Evolutionary conservation across 2,113 vertebrate genomes (phyloP), one percentile per base, ranked within the genome.

Genomic region (Picathartes gymnocephalus): DNA sequence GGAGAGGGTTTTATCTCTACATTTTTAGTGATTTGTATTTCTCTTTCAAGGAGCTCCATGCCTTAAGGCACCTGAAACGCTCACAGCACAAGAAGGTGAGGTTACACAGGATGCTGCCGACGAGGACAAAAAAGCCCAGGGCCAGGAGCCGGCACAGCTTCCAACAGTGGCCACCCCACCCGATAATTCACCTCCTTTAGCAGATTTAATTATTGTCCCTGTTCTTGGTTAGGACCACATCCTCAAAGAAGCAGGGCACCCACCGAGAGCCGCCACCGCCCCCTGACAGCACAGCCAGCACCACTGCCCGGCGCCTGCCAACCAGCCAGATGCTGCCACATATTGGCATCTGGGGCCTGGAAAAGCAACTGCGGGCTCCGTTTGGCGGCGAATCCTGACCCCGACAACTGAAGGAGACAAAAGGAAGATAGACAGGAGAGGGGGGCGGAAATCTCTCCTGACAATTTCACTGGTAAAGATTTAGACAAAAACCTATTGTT

Each of bases 41-140:
- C 98, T 98, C 98, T 99, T 99, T 99, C 98, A 99, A 98, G 98
- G 98, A 98, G 98, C 97, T 98, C 98, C 98, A 98, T 98, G 98
- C 99, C 98, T 97, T 98, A 97, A 98, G 98, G 99, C 98, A 94
- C 97, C 98, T 81, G 68, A 96, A 98, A 96, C 47, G 92, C 97
- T 97, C 97, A 92, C 95, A 95, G 97, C 95, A 88, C 97, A 98
- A 97, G 98, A 98, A 97, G 96, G 87, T 88, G n/a, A 96, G 93
- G 89, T 72, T 94, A 89, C 80, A 42, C 5, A 12, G 96, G 96
- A 92, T 31, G 89, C 88, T 74, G n/a, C 61, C 5, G 44, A 93
- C 44, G n/a, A 91, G 86, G 81, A 95, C 94, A 91, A 70, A 93
- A 95, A 71, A 16, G 23, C 3, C 18, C 64, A 6, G 82, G 90